A percentile compares a stretch with the other conserved stretches of the same genome.
phyloP scores from a whole-genome alignment of 2,113 vertebrate genomes.

The Plestiodon gilberti region DNA sequence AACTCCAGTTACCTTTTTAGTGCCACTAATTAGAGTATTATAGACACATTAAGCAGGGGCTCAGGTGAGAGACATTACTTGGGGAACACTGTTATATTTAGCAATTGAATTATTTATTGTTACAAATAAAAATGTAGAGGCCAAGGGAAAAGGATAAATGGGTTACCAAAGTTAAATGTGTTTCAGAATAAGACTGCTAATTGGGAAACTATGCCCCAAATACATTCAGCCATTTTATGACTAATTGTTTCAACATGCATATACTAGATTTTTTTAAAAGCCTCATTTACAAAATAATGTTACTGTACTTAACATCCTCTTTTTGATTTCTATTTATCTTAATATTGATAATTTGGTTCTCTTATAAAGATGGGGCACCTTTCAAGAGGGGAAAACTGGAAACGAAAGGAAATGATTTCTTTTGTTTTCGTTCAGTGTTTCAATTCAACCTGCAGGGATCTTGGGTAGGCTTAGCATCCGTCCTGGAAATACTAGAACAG shows the following conservation, averaged over 20 bases:
- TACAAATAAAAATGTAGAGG: background rate
- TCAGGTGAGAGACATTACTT: background rate
- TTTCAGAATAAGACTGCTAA: background rate
- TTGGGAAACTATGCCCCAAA: background rate
- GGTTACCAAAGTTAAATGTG: background rate
- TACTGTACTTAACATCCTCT: background rate
- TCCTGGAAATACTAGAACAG: no score
- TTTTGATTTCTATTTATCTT: background rate
- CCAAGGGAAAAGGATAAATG: background rate
- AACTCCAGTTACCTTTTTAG: background rate
- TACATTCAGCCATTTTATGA: background rate
- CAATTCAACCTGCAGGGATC: no score
- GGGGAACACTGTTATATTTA: background rate
- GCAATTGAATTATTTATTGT: background rate
- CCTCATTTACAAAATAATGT: background rate
- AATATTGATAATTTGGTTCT: background rate
- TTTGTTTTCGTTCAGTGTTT: no score
- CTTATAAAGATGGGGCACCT: background rate
- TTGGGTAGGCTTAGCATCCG: no score
- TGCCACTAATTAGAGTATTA: slow-evolving; percentile 16
- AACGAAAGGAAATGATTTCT: background rate
- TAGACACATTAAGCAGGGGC: slow-evolving; percentile 4
- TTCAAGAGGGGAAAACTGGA: background rate
- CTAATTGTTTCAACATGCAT: background rate
- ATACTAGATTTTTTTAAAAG: background rate